phyloP scores from a whole-genome alignment of 2,888 invertebrate species.

The Bursaphelenchus okinawaensis region DNA sequence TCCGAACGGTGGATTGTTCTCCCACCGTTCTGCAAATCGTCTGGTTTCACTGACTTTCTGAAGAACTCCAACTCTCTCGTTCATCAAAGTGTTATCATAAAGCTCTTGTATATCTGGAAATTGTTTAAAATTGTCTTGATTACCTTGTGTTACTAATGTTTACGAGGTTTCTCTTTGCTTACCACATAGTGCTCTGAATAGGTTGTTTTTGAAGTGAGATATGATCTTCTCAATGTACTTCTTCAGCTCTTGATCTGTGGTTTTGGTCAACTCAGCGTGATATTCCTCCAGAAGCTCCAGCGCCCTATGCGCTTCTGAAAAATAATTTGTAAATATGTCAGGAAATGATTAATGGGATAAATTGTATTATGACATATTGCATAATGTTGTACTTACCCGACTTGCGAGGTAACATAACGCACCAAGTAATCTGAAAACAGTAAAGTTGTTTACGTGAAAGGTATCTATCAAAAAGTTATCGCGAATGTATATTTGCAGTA shows the following conservation, averaged over 20 bases:
- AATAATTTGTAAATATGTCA: too few species aligned
- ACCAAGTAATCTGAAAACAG: background rate
- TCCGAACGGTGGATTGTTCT: conserved; percentile 25
- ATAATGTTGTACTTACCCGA: background rate
- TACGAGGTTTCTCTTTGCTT: conserved; percentile 33
- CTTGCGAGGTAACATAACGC: background rate
- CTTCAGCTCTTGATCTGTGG: conserved; percentile 85
- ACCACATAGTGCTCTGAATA: conserved; percentile 97
- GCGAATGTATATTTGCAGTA: background rate
- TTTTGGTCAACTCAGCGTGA: conserved; percentile 83
- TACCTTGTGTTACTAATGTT: background rate
- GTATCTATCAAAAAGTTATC: background rate
- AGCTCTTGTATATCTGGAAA: conserved; percentile 88
- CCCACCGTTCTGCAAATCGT: conserved; percentile 35
- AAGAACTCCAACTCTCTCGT: conserved; percentile 29
- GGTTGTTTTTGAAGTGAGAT: conserved; percentile 91
- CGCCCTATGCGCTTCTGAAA: conserved; percentile 85
- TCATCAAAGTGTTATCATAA: conserved; percentile 86
- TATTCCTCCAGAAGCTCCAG: conserved; percentile 93
- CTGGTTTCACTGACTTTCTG: conserved; percentile 33
- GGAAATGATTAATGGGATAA: background rate
- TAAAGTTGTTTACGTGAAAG: background rate
- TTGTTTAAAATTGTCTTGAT: background rate
- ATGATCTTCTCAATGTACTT: conserved; percentile 95
- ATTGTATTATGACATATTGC: background rate